Evolutionary conservation across 2,113 vertebrate species (phyloP).

Genomic region (rabbit (Oryctolagus cuniculus)): DNA sequence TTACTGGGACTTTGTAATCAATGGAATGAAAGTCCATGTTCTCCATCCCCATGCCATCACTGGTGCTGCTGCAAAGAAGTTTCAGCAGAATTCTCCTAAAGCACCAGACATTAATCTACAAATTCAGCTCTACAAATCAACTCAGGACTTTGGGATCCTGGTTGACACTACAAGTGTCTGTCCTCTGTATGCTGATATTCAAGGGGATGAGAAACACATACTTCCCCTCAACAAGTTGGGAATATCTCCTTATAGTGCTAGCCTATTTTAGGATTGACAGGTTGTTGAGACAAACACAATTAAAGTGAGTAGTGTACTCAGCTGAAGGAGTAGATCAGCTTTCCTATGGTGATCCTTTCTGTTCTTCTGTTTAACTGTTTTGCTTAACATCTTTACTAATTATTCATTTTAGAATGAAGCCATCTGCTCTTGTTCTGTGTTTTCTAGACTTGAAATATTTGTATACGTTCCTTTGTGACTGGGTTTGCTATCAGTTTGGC

Average conservation of each 20-base stretch:
- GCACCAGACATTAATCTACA: not conserved
- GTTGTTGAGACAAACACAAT: not conserved
- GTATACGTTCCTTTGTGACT: constrained; percentile 3
- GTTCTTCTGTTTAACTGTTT: constrained; percentile 1
- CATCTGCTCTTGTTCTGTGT: constrained; percentile 20
- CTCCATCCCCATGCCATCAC: too few species aligned
- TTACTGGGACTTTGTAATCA: not conserved
- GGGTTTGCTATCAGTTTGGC: constrained; percentile 31
- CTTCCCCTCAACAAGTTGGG: not conserved
- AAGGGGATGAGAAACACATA: not conserved
- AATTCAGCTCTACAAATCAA: not conserved
- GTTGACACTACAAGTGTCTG: not conserved
- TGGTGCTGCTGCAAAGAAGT: not conserved
- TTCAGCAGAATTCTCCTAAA: not conserved
- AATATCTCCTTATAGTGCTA: not conserved
- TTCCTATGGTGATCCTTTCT: not conserved
- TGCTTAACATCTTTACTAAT: constrained; percentile 34
- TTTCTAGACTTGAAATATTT: constrained; percentile 27
- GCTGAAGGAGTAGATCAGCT: not conserved
- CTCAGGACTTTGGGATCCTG: not conserved
- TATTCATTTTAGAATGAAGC: constrained; percentile 2
- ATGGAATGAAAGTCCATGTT: not conserved
- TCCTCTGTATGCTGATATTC: not conserved
- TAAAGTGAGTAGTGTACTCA: not conserved
- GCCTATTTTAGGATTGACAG: not conserved